A percentile compares a stretch with the other conserved stretches of the same genome.
phyloP scores from a whole-genome alignment of 1,140 invertebrate species.

The Ips typographus region DNA sequence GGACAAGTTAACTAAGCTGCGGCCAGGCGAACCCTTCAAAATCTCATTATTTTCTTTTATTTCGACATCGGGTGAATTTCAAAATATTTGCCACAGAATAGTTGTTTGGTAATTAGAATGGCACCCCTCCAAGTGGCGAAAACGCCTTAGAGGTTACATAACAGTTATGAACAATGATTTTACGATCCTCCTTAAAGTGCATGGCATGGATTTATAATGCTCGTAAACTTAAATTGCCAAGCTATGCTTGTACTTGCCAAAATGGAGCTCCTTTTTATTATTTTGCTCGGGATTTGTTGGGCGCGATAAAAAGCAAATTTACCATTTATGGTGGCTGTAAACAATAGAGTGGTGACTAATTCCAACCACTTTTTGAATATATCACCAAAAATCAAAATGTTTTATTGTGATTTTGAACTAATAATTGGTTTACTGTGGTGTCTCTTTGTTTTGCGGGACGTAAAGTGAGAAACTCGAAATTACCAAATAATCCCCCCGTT shows the following conservation, averaged over 20 bases:
- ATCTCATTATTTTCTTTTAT: too few relatives aligned
- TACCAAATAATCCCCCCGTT: slow-evolving; percentile 9
- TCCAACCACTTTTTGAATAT: too few relatives aligned
- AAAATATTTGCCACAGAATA: too few relatives aligned
- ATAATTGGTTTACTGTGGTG: too few relatives aligned
- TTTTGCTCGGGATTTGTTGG: background rate
- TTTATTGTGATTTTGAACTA: too few relatives aligned
- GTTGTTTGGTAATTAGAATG: background rate
- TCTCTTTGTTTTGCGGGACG: too few relatives aligned
- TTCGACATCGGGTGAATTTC: too few relatives aligned
- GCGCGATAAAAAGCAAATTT: too few relatives aligned
- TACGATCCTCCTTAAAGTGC: background rate
- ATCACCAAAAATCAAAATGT: too few relatives aligned
- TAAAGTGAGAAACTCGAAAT: background rate
- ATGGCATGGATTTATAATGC: slow-evolving; percentile 11
- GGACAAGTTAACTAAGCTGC: background rate
- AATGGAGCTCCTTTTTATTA: background rate
- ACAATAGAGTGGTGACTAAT: too few relatives aligned
- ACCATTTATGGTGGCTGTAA: too few relatives aligned
- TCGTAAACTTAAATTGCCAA: slow-evolving; percentile 6
- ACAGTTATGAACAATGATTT: slow-evolving; percentile 4
- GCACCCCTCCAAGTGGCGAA: background rate
- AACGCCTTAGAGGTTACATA: slow-evolving; percentile 1
- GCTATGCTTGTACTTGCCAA: slow-evolving; percentile 1
- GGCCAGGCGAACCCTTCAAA: too few relatives aligned